A percentile compares a stretch with the other conserved stretches of the same genome.
Evolutionary conservation across 2,797 vertebrate genomes (phyloP).

Genomic region (Sphaeramia orbicularis): DNA sequence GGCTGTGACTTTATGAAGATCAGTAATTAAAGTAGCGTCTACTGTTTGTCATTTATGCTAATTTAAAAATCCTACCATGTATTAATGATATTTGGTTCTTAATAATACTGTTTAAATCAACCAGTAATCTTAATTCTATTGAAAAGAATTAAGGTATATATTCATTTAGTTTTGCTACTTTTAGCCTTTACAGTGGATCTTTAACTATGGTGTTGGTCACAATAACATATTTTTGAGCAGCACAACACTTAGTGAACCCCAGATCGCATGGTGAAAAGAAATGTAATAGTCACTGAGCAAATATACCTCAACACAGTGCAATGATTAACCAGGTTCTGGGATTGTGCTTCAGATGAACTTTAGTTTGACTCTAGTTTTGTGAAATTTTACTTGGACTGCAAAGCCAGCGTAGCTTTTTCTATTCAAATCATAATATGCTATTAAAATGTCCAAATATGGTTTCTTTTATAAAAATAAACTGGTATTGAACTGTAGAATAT

Average conservation of each 20-base stretch:
- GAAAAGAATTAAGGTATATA: background rate
- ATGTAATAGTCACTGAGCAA: background rate
- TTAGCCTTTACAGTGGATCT: background rate
- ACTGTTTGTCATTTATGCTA: conserved; percentile 19
- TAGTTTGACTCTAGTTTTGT: background rate
- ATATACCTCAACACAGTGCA: conserved; percentile 1
- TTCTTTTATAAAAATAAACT: conserved; percentile 23
- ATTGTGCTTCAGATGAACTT: conserved; percentile 1
- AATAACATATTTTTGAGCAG: background rate
- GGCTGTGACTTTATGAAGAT: conserved; percentile 26
- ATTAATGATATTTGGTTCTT: conserved; percentile 22
- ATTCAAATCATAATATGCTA: background rate
- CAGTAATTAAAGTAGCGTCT: conserved; percentile 36
- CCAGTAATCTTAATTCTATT: background rate
- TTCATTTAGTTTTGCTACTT: conserved; percentile 8
- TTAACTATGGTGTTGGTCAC: conserved; percentile 12
- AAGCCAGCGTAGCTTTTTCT: background rate
- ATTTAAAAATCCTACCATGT: background rate
- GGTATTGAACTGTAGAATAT: background rate
- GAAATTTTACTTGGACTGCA: background rate
- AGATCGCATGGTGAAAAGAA: conserved; percentile 11
- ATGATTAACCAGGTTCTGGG: background rate
- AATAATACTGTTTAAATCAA: conserved; percentile 8
- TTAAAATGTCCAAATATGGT: conserved; percentile 22
- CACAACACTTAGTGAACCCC: too few relatives aligned